These are phyloP conservation scores for Coregonus ussuriensis DNA, from an alignment of 2,797 vertebrate species.

Conservation along the genomic window DNA sequence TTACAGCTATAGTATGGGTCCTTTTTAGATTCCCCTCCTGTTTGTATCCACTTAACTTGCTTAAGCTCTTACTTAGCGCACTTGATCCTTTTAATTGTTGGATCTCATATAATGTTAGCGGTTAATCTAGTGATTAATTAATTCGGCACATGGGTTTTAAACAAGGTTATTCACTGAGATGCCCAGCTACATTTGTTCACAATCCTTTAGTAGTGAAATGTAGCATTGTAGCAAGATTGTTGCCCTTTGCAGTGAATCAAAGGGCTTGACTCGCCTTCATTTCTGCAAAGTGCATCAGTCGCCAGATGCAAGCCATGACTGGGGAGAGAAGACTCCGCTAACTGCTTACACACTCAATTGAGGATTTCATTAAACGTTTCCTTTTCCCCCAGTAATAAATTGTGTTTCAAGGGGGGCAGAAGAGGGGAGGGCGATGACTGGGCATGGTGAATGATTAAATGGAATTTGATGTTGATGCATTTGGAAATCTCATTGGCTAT, in stretches of 20 bases:
- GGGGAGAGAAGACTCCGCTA: constrained; percentile 12
- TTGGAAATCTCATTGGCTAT: constrained; percentile 60
- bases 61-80: constrained; percentile 4
- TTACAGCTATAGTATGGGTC: background rate
- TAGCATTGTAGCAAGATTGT: background rate
- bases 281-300: constrained; percentile 32
- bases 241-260: constrained; percentile 16
- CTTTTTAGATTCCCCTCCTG: background rate
- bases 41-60: background rate
- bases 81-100: background rate
- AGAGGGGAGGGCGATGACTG: constrained; percentile 25
- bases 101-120: background rate
- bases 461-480: constrained; percentile 69
- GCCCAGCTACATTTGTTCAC: background rate
- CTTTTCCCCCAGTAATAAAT: constrained; percentile 57
- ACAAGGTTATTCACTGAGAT: background rate
- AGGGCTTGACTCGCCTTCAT: constrained; percentile 35
- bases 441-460: constrained; percentile 56
- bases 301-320: background rate
- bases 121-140: background rate
- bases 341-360: constrained; percentile 8
- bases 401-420: constrained; percentile 52
- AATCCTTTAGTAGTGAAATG: background rate
- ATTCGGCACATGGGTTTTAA: background rate
- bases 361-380: constrained; percentile 64